Evolutionary conservation across 1,140 invertebrate genomes (phyloP), one percentile per base, ranked within the genome.

Genomic region (Trinorchestia longiramus): DNA sequence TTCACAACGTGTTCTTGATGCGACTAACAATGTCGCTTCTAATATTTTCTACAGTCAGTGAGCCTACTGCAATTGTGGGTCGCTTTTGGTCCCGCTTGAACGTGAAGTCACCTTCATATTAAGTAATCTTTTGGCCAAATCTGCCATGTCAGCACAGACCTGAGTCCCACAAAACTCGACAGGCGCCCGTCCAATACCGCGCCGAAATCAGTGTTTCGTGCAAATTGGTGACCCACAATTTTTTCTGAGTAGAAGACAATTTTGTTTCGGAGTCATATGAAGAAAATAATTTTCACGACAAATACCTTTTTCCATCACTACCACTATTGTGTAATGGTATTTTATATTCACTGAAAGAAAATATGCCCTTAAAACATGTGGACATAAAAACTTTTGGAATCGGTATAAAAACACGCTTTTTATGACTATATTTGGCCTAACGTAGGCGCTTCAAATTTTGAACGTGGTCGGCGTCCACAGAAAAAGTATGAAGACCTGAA

Each of bases 71-170:
- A 94, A 94, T 45, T 94, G 92, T 47, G 44, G 92, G 92, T 47
- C 41, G 15, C 28, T 77, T 94, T 94, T 94, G 41, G 92, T 6
- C 44, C 43, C 43, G 43, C 44, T 43, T 43, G 41, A 44, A n/a
- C 92, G 92, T 42, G 43, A 94, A 94, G 92, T 94, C 92, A 45
- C 92, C 92, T 94, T 47, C 92, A 94, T 94, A 94, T 94, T 94
- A 94, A 44, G 92, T 94, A 94, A 94, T 94, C 92, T 94, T 42
- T 94, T 94, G 92, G 92, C 92, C 44, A 94, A 94, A 94, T 94
- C 92, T 94, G 92, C 92, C 92, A 28, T 40, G 92, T 94, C 92
- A 94, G 92, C 92, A 90, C 28, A 8, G 28, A 42, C 15, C 41
- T 90, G 41, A 91, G 41, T 91, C 88, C 43, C 88, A 91, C 88